Evolutionary conservation across 2,888 invertebrate species (phyloP).

Genomic region (Leptarthrus brevirostris): DNA sequence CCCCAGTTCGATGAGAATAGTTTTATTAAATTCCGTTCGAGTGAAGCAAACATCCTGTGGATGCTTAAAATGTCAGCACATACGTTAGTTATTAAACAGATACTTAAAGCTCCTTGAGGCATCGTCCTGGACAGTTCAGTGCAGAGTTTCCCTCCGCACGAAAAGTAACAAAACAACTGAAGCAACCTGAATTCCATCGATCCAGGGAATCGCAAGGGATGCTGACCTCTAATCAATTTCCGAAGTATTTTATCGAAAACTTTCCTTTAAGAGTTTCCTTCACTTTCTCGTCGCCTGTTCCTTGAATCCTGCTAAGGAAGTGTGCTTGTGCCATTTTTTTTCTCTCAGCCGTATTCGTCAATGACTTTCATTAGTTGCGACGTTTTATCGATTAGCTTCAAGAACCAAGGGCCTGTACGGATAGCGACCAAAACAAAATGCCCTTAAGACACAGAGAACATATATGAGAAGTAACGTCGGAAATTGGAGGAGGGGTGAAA

Average conservation of each 20-base stretch:
- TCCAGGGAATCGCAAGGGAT: conserved; percentile 17
- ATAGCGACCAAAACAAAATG: conserved; percentile 34
- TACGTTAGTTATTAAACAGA: conserved; percentile 6
- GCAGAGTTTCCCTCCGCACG: background rate
- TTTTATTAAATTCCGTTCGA: conserved; percentile 33
- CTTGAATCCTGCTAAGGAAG: background rate
- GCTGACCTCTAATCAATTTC: conserved; percentile 47
- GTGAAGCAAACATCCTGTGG: background rate
- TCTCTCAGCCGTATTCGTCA: conserved; percentile 49
- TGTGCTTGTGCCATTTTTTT: conserved; percentile 34
- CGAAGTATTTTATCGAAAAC: conserved; percentile 28
- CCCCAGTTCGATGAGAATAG: conserved; percentile 20
- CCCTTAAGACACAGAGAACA: conserved; percentile 11
- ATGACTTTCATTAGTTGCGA: conserved; percentile 55
- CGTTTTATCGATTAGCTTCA: conserved; percentile 54
- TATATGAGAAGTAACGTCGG: background rate
- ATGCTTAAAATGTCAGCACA: conserved; percentile 3
- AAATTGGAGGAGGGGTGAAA: background rate
- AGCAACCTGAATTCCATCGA: conserved; percentile 44
- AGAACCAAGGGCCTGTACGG: background rate
- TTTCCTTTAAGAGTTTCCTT: conserved; percentile 35
- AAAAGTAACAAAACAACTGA: background rate
- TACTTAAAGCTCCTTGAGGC: conserved; percentile 33
- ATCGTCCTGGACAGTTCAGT: background rate
- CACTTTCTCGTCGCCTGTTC: conserved; percentile 13